Conservation (phyloP, 2,797 vertebrate genomes). For the Anguilla megastoma region DNA sequence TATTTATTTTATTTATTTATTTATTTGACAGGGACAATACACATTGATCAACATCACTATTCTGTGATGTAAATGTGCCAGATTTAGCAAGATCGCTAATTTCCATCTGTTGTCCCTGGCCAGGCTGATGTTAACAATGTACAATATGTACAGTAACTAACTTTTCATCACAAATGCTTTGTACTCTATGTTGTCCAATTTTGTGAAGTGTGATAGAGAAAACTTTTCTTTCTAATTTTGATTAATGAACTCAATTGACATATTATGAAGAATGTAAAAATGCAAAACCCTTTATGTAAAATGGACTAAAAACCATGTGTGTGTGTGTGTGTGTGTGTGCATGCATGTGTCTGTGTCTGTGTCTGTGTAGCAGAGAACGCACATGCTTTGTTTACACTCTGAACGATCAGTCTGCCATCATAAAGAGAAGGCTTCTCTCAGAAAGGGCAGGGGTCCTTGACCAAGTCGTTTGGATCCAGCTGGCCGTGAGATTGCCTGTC, state of each 20-base stretch:
- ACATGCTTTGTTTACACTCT: background rate
- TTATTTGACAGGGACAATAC: too few relatives aligned
- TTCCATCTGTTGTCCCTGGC: too few relatives aligned
- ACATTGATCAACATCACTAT: too few relatives aligned
- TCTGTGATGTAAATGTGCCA: too few relatives aligned
- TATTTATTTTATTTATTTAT: too few relatives aligned
- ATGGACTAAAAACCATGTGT: background rate
- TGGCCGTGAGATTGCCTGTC: conserved; percentile 19
- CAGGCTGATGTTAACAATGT: too few relatives aligned
- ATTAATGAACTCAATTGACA: background rate
- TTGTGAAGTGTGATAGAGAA: background rate
- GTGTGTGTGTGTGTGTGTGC: background rate
- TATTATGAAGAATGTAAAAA: background rate
- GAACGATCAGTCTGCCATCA: background rate
- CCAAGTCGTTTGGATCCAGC: background rate
- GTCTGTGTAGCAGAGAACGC: background rate
- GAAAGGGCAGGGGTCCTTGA: background rate
- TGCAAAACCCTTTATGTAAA: background rate
- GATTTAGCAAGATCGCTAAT: too few relatives aligned
- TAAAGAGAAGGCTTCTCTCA: background rate
- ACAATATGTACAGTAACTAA: background rate
- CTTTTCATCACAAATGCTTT: background rate
- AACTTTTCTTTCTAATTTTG: background rate
- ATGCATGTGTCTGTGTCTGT: background rate
- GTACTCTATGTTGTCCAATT: background rate